Percentiles rank a stretch among this genome's conserved stretches.
Conservation (phyloP, 2,797 vertebrate genomes). For the Octomys mimax region DNA sequence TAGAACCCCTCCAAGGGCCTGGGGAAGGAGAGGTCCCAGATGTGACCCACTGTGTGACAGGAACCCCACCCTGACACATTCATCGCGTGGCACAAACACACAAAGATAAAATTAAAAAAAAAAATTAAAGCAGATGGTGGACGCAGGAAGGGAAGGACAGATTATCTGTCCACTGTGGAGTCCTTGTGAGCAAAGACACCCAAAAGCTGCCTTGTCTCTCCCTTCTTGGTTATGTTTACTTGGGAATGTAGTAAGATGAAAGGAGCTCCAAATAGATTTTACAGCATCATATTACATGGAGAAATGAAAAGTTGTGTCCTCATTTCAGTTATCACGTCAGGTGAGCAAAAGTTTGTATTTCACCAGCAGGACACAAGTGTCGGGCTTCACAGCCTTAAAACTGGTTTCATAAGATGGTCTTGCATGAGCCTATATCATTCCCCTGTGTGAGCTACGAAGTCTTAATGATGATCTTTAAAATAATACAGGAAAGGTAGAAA, state of each 20-base stretch:
- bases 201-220: constrained; percentile 26
- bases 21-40: background rate
- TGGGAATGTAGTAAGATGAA: constrained; percentile 49
- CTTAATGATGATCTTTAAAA: constrained; percentile 58
- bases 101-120: background rate
- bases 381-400: constrained; percentile 36
- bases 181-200: background rate
- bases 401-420: background rate
- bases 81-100: background rate
- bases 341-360: constrained; percentile 30
- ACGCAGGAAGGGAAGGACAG: background rate
- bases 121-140: background rate
- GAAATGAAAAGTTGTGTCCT: constrained; percentile 42
- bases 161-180: constrained; percentile 51
- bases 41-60: background rate
- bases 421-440: constrained; percentile 7
- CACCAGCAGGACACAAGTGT: background rate
- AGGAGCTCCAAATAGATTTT: constrained; percentile 56
- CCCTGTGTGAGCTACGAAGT: constrained; percentile 48
- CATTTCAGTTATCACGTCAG: constrained; percentile 43
- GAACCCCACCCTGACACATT: background rate
- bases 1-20: background rate
- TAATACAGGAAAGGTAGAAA: constrained; percentile 22
- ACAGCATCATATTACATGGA: constrained; percentile 28
- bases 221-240: constrained; percentile 14